Percentiles rank a stretch among this genome's conserved stretches.
Evolutionary conservation across 2,888 invertebrate genomes (phyloP).

Genomic region (Aplocera efformata): DNA sequence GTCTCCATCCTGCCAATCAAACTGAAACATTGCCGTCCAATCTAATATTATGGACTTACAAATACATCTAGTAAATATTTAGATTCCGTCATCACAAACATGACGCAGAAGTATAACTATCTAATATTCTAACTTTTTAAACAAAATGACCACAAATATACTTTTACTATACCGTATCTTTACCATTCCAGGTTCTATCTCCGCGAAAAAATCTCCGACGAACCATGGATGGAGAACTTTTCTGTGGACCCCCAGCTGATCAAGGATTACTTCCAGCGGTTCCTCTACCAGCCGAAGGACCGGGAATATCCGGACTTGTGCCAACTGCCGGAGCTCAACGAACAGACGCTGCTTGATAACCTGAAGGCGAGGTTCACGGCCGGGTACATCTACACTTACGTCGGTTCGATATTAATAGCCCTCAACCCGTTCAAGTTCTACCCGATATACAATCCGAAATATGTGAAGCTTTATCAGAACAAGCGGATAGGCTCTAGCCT

Average conservation of each 20-base stretch:
- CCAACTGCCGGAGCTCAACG: conserved; percentile 96
- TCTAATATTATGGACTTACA: conserved; percentile 54
- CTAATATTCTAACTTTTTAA: conserved; percentile 32
- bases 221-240: conserved; percentile 92
- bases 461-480: conserved; percentile 97
- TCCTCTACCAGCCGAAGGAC: conserved; percentile 94
- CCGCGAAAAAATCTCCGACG: conserved; percentile 91
- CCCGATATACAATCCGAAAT: conserved; percentile 98
- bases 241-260: conserved; percentile 95
- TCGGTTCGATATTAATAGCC: conserved; percentile 96
- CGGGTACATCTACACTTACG: conserved; percentile 97
- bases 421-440: conserved; percentile 97
- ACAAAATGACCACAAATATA: conserved; percentile 13
- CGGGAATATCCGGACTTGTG: conserved; percentile 97
- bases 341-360: conserved; percentile 95
- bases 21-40: conserved; percentile 55
- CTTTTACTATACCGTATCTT: conserved; percentile 18
- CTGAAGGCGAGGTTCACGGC: conserved; percentile 92
- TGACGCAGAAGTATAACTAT: conserved; percentile 66
- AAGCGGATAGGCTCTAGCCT: conserved; percentile 93
- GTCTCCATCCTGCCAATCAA: conserved; percentile 73
- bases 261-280: conserved; percentile 94
- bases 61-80: conserved; percentile 52
- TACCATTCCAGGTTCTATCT: conserved; percentile 87
- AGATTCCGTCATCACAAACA: conserved; percentile 40